Evolutionary conservation across 2,888 invertebrate species (phyloP).

Genomic region (Drosophila histrio): DNA sequence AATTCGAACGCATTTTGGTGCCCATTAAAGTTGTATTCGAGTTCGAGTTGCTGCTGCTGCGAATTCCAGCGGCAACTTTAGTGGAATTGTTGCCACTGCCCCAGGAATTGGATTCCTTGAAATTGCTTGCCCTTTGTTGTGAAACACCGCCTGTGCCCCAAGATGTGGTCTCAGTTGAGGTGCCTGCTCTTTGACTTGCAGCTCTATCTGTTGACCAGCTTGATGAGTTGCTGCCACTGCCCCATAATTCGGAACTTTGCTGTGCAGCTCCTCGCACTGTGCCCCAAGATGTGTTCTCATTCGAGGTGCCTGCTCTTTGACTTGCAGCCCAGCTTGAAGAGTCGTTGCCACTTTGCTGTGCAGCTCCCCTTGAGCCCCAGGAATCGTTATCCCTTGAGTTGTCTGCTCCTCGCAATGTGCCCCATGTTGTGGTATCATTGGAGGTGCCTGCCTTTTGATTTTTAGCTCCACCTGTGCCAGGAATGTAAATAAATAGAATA

Average conservation of each 20-base stretch:
- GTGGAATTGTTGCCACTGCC: background rate
- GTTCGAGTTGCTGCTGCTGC: background rate
- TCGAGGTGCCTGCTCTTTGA: background rate
- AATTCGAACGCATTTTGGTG: constrained; percentile 52
- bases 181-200: background rate
- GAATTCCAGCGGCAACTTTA: background rate
- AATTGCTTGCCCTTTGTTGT: background rate
- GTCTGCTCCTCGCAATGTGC: too few relatives aligned
- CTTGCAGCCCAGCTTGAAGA: constrained; percentile 2
- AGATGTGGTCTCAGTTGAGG: background rate
- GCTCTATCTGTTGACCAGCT: too few relatives aligned
- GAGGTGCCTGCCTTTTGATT: background rate
- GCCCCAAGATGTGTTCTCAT: background rate
- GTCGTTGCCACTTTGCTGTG: background rate
- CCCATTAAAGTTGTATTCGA: background rate
- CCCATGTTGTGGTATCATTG: too few relatives aligned
- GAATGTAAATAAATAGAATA: too few relatives aligned
- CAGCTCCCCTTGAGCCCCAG: background rate
- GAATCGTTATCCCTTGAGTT: background rate
- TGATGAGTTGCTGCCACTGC: background rate
- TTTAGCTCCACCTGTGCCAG: background rate
- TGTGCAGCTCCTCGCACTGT: background rate
- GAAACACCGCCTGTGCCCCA: background rate
- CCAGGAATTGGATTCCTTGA: background rate
- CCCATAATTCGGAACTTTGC: too few relatives aligned